Conservation (phyloP, 1,140 invertebrate genomes). For the Coelopa frigida region DNA sequence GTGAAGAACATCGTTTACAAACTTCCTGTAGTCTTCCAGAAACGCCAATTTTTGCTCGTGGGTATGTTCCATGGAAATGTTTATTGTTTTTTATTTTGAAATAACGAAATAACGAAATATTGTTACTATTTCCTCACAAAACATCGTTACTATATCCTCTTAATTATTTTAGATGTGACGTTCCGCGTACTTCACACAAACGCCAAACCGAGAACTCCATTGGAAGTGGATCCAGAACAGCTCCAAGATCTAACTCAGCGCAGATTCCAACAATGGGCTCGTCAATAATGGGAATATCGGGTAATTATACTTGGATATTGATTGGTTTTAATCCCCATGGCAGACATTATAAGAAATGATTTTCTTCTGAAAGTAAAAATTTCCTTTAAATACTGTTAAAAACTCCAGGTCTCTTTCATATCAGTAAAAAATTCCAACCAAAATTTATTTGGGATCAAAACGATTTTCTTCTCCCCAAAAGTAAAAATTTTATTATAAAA, state of each 20-base stretch:
- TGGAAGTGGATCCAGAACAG: conserved; percentile 45
- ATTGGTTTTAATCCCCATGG: neutral
- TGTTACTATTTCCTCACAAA: neutral
- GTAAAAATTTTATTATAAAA: too few species aligned
- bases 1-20: conserved; percentile 57
- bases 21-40: conserved; percentile 75
- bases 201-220: conserved; percentile 48
- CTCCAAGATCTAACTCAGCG: conserved; percentile 55
- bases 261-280: conserved; percentile 47
- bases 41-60: conserved; percentile 73
- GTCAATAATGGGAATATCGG: conserved; percentile 35
- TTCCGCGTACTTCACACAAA: conserved; percentile 64
- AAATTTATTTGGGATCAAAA: too few species aligned
- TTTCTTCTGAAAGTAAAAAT: too few species aligned
- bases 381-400: too few species aligned
- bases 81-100: neutral
- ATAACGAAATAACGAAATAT: neutral
- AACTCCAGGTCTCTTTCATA: too few species aligned
- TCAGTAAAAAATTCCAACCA: too few species aligned
- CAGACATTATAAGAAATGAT: neutral
- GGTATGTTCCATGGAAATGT: conserved; percentile 32
- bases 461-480: too few species aligned
- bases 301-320: conserved; percentile 5
- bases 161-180: conserved; percentile 51
- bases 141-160: neutral